Conservation (phyloP, 2,797 vertebrate species). For the Sebastes jordani region DNA sequence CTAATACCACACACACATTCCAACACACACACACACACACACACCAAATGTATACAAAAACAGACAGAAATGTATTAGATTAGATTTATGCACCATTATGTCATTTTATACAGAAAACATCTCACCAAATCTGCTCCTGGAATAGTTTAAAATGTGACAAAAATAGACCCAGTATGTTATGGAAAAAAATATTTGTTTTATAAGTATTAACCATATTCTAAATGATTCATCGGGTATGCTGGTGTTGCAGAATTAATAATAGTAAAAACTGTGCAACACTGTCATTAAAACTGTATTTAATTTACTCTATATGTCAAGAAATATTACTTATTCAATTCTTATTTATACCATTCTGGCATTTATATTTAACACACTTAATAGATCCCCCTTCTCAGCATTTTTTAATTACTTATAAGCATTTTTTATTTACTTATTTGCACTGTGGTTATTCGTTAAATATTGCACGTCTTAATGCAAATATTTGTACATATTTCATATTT, state of each 20-base stretch:
- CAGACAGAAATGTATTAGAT: background rate
- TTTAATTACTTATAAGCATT: too few relatives aligned
- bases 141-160: background rate
- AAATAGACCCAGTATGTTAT: background rate
- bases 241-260: background rate
- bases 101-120: background rate
- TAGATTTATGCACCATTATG: background rate
- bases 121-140: background rate
- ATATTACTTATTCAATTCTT: too few relatives aligned
- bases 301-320: too few relatives aligned
- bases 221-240: background rate
- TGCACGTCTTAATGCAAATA: too few relatives aligned
- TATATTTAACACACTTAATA: too few relatives aligned
- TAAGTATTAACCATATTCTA: background rate
- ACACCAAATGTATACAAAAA: background rate
- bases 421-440: too few relatives aligned
- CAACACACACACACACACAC: background rate
- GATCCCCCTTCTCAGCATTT: too few relatives aligned
- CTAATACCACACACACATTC: constrained; percentile 74
- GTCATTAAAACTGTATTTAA: background rate
- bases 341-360: too few relatives aligned
- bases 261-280: background rate
- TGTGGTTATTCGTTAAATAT: too few relatives aligned
- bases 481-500: too few relatives aligned
- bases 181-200: background rate